Percentiles rank a stretch among this genome's conserved stretches.
Evolutionary conservation across 2,113 vertebrate species (phyloP).

Genomic region (Alectura lathami): DNA sequence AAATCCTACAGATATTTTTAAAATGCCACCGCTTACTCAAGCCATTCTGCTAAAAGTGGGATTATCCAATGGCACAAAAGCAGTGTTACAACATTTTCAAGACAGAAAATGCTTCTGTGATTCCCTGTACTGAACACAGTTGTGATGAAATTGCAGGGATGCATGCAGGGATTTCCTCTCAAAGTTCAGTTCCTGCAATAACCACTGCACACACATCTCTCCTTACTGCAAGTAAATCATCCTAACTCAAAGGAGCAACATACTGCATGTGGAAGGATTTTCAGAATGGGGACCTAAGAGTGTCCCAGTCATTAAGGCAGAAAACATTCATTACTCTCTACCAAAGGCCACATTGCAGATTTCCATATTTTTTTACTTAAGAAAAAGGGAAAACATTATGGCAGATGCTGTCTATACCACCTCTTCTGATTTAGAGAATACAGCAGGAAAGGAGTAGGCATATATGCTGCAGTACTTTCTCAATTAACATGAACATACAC

Average conservation of each 20-base stretch:
- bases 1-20: neutral
- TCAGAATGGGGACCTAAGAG: neutral
- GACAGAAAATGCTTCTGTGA: neutral
- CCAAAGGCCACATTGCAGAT: neutral
- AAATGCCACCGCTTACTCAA: neutral
- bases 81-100: neutral
- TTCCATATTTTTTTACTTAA: neutral
- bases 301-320: neutral
- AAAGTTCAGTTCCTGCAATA: neutral
- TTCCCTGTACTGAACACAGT: neutral
- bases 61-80: neutral
- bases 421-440: neutral
- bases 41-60: neutral
- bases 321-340: neutral
- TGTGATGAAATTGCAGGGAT: neutral
- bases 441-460: neutral
- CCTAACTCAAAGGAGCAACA: neutral
- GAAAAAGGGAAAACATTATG: neutral
- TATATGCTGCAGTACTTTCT: neutral
- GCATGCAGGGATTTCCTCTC: neutral
- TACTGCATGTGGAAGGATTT: fast-evolving
- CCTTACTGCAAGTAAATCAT: neutral
- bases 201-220: neutral
- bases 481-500: neutral
- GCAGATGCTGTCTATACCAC: neutral